Evolutionary conservation across 2,888 invertebrate species (phyloP).

Genomic region (Chloroclysta siterata): DNA sequence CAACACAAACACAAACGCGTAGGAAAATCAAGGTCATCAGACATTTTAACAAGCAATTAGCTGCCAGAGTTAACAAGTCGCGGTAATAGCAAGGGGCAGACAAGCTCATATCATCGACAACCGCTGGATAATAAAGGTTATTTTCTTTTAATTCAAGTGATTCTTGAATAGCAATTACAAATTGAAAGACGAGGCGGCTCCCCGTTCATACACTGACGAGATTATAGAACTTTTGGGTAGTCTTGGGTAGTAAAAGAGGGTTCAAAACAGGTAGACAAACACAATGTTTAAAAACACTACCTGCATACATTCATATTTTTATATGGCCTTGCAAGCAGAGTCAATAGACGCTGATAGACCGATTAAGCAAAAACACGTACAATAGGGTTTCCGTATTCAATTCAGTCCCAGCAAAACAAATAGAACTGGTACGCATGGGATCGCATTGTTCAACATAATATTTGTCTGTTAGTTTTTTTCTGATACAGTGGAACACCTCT

Average conservation of each 20-base stretch:
- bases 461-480: background rate
- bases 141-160: no score
- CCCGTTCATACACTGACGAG: no score
- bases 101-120: background rate
- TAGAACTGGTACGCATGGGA: conserved; percentile 50
- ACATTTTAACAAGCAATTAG: background rate
- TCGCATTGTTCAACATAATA: conserved; percentile 43
- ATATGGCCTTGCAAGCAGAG: background rate
- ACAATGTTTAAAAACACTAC: background rate
- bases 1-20: background rate
- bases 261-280: background rate
- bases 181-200: no score
- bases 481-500: background rate
- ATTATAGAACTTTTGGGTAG: background rate
- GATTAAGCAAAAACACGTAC: conserved; percentile 51
- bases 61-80: background rate
- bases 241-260: background rate
- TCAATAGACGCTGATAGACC: conserved; percentile 1
- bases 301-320: background rate
- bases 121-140: background rate
- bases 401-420: conserved; percentile 52
- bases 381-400: conserved; percentile 59
- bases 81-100: background rate
- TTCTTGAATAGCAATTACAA: background rate
- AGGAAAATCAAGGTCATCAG: background rate